Evolutionary conservation across 2,888 invertebrate genomes (phyloP), one percentile per base, ranked within the genome.

Genomic region (Agrotis ipsilon): DNA sequence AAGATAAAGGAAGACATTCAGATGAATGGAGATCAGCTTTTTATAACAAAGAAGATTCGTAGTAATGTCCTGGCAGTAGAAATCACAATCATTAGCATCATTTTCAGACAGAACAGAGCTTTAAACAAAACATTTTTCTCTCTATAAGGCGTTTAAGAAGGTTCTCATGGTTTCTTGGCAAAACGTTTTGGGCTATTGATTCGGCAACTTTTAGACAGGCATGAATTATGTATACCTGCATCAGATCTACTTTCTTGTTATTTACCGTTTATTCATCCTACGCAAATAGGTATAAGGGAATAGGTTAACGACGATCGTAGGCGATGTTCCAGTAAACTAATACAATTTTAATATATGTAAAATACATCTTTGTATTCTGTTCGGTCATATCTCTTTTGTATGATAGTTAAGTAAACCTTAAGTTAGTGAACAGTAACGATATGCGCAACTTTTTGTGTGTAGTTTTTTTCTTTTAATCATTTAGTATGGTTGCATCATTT

Each of bases 151-250:
- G 11, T 45, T 58, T n/a, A 0, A 24, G 19, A 59, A 39, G 11
- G 7, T 2, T 11, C n/a, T 2, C 21, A 11, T 2, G 2, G 43
- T 39, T 18, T 39, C 18, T 39, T 59, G 9, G 14, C 52, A 45
- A 27, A 46, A 27, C 18, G 11, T 46, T 72, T 39, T 46, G 7
- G 1, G 13, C 4, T 59, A 24, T 52, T 19, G 7, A 63, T 73
- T 55, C 60, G 19, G n/a, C 24, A 63, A 60, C 24, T 79, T 68
- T 77, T 58, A 48, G 52, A 49, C 63, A 39, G 21, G 51, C 4
- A 76, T 76, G 65, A 78, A 76, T 78, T 52, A 78, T 72, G 62
- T 67, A 78, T 78, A 48, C 46, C n/a, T 52, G 62, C 18, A 32
- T 27, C 46, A 58, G 51, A 60, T 77, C 67, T 60, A 68, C 67